Base-by-base conservation (phyloP, 1,140 invertebrate species). In the Chrysoperla carnea region DNA sequence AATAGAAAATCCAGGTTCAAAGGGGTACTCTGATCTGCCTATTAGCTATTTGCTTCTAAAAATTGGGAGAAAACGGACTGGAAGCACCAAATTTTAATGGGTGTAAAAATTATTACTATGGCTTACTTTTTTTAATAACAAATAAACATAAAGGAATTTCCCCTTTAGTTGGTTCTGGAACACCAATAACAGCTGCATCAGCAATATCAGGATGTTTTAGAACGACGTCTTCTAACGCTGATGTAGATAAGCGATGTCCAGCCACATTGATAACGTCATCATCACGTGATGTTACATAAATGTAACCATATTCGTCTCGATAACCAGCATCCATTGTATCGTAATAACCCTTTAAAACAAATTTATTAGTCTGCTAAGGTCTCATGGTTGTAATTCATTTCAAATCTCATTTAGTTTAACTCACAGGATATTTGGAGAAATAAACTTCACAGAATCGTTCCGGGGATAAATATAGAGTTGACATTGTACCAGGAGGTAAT, bases 251-350 rank as follows among this genome's bases (percentile, higher is more conserved):
- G 36, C 90, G 66, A 56, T 94, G 89, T 0, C 91, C 90, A 2
- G 91, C 84, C 1, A 95, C 89, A 55, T 95, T 95, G 42, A 96
- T 94, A n/a, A 96, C 79, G 60, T 96, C 91, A 63, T 96, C 91
- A 42, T 85, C 85, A 15, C 91, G 66, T 0, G 89, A 82, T 28
- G 87, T 85, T 0, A 95, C 84, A 54, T 81, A 86, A 1, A 95
- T 69, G 43, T 88, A 86, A 4, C 87, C 88, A 46, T 80, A 75
- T 40, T 81, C 72, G 53, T 92, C 87, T 29, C 75, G 69, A 53
- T 81, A 87, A 0, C 90, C 91, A 1, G 87, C 85, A 56, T 96
- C 91, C 82, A 92, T 91, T 6, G 90, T 94, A 52, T 94, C 88
- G 51, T 95, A 95, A 58, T 81, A 94, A n/a, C 88, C 89, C 87